Evolutionary conservation across 2,888 invertebrate genomes (phyloP), one percentile per base, ranked within the genome.

Genomic region (Sericinus montela): DNA sequence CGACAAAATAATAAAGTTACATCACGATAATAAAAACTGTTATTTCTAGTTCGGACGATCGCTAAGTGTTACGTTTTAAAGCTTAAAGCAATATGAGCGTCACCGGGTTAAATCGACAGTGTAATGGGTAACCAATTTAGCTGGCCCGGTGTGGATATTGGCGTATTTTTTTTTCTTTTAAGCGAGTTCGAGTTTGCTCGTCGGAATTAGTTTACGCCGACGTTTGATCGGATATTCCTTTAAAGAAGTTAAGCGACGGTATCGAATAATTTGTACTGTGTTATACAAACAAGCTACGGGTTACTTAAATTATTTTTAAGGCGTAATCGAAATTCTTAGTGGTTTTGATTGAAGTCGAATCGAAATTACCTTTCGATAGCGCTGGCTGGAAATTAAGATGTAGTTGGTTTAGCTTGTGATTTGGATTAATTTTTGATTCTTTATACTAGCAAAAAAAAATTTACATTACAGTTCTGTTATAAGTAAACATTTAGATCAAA

Each of bases 201-300:
- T 55, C 67, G 81, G 72, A 86, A 87, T 88, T 86, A 84, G 88
- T 88, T 86, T 86, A 79, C 84, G 69, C 67, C 73, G 65, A 72
- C 80, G 81, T 86, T 87, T 85, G 81, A 87, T 87, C 80, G 77
- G 80, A 78, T 83, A 87, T 83, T 82, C 82, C 80, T 78, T 78
- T 84, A 79, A 85, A 79, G 77, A 79, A 75, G 78, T 82, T 77
- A 76, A 78, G 66, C 68, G 68, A 60, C 64, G 69, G 70, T 59
- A 64, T 60, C 63, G 62, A 65, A 72, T 75, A 72, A 78, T 75
- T 75, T 69, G 66, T 67, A 60, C 65, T 59, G 67, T 64, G 65
- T 72, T 68, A 69, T 64, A 69, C 67, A 74, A 74, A 74, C 69
- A 72, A 65, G 60, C 61, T 61, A 56, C 55, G 48, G 48, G 56